Percentiles rank a stretch among this genome's conserved stretches.
Evolutionary conservation across 1,140 invertebrate genomes (phyloP).

Genomic region (Drosophila sproati): DNA sequence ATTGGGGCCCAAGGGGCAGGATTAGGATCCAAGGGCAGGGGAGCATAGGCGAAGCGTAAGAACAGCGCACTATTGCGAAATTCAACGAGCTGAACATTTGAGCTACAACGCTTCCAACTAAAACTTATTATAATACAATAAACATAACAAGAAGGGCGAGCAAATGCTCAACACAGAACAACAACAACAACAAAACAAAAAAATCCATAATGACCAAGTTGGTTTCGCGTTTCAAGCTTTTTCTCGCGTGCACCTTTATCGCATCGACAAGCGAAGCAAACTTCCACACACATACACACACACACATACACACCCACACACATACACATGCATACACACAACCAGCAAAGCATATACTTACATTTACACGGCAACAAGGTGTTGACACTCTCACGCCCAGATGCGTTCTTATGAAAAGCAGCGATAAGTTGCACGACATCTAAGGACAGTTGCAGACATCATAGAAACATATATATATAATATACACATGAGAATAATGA

Average conservation of each 20-base stretch:
- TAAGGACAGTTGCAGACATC: slow-evolving; percentile 19
- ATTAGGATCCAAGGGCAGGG: slow-evolving; percentile 15
- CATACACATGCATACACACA: neutral
- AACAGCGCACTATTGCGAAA: neutral
- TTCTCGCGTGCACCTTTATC: slow-evolving; percentile 28
- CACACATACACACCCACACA: neutral
- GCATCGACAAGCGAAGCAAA: slow-evolving; percentile 22
- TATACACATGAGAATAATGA: neutral
- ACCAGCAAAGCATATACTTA: neutral
- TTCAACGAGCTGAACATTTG: slow-evolving; percentile 21
- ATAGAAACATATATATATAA: slow-evolving; percentile 1
- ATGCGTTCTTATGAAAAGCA: slow-evolving; percentile 41
- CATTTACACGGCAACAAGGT: slow-evolving; percentile 22
- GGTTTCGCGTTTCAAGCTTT: slow-evolving; percentile 33
- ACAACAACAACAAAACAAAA: slow-evolving; percentile 26
- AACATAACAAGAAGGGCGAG: slow-evolving; percentile 45
- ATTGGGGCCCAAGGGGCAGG: slow-evolving; percentile 8
- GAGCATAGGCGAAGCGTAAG: slow-evolving; percentile 13
- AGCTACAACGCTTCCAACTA: slow-evolving; percentile 45
- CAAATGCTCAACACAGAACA: slow-evolving; percentile 37
- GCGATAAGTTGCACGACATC: slow-evolving; percentile 44
- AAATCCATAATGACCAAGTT: slow-evolving; percentile 54
- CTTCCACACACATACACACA: slow-evolving; percentile 3
- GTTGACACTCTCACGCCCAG: slow-evolving; percentile 51
- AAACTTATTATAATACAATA: slow-evolving; percentile 68